phyloP scores from a whole-genome alignment of 2,113 vertebrate species.

The Macquaria australasica region DNA sequence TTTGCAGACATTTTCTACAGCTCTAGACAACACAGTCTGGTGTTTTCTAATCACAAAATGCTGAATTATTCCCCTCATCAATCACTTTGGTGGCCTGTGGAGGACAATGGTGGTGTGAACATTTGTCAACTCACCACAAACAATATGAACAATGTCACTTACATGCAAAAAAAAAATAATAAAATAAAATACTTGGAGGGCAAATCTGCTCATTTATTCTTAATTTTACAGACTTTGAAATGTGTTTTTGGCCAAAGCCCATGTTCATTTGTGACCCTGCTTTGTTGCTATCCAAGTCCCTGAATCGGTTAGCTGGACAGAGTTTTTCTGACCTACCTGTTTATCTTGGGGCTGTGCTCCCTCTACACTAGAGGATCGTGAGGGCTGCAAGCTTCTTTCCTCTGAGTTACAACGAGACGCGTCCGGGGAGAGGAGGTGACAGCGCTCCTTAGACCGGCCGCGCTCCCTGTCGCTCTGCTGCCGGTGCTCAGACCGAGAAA shows the following conservation, averaged over 20 bases:
- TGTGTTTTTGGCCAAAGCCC: background rate
- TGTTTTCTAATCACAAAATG: too few species aligned
- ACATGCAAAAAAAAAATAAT: too few species aligned
- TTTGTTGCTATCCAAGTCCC: background rate
- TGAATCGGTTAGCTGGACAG: background rate
- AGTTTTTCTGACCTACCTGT: conserved; percentile 82
- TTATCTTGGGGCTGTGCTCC: conserved; percentile 86
- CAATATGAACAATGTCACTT: too few species aligned
- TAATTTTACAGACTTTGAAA: background rate
- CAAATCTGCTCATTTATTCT: background rate
- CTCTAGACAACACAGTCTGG: too few species aligned
- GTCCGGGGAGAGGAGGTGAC: conserved; percentile 93
- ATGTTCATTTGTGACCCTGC: background rate
- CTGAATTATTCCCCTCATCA: too few species aligned
- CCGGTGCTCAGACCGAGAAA: conserved; percentile 91
- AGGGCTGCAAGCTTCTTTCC: conserved; percentile 90
- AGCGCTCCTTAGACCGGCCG: conserved; percentile 94
- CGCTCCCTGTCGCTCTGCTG: conserved; percentile 90
- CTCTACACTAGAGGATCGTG: conserved; percentile 91
- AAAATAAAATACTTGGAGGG: background rate
- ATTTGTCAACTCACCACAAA: too few species aligned
- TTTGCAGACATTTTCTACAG: too few species aligned
- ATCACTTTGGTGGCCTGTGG: too few species aligned
- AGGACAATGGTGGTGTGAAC: too few species aligned
- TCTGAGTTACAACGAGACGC: conserved; percentile 93